phyloP scores from a whole-genome alignment of 2,113 vertebrate genomes.

The Typhlomys cinereus region DNA sequence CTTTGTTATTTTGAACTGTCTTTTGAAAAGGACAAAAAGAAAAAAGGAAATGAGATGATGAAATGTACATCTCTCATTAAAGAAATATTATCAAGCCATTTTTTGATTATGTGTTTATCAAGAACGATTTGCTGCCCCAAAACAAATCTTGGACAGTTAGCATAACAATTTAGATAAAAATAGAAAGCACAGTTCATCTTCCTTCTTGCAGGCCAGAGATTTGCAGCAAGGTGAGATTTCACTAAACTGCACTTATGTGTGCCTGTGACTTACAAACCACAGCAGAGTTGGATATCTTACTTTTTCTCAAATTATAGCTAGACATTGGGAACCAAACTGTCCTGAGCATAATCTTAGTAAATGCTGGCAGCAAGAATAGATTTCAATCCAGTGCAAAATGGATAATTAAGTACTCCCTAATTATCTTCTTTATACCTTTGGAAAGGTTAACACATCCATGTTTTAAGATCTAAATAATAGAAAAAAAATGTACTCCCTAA shows the following conservation, averaged over 20 bases:
- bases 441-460: slow-evolving; percentile 92
- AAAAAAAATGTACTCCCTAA: slow-evolving; percentile 78
- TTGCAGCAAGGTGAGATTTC: slow-evolving; percentile 91
- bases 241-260: slow-evolving; percentile 91
- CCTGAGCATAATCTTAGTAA: slow-evolving; percentile 80
- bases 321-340: slow-evolving; percentile 83
- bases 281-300: slow-evolving; percentile 89
- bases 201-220: slow-evolving; percentile 84
- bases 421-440: slow-evolving; percentile 86
- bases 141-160: slow-evolving; percentile 65
- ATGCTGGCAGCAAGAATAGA: slow-evolving; percentile 78
- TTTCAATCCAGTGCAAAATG: slow-evolving; percentile 83
- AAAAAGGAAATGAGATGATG: slow-evolving; percentile 28
- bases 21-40: slow-evolving; percentile 37
- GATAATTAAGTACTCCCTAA: slow-evolving; percentile 91
- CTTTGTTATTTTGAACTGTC: slow-evolving; percentile 11
- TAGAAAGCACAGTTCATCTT: slow-evolving; percentile 75
- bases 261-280: slow-evolving; percentile 93
- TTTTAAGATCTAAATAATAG: slow-evolving; percentile 84
- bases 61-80: slow-evolving; percentile 71
- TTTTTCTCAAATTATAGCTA: slow-evolving; percentile 92
- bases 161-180: slow-evolving; percentile 80
- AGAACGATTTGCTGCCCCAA: slow-evolving; percentile 74
- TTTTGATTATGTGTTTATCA: slow-evolving; percentile 72
- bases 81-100: slow-evolving; percentile 65